Evolutionary conservation across 2,797 vertebrate species (phyloP).

Genomic region (Coreius guichenoti): DNA sequence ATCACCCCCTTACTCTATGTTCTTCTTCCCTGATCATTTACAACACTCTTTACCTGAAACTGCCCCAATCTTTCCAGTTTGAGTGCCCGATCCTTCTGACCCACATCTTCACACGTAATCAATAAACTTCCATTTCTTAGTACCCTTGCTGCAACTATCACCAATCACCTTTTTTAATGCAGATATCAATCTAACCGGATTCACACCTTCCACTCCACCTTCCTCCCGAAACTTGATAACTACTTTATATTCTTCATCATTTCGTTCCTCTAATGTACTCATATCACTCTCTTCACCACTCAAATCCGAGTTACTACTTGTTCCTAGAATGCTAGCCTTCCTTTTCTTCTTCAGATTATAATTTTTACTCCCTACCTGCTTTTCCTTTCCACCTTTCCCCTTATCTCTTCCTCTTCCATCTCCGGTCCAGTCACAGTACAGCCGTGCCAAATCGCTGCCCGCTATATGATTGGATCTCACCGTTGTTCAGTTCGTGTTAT

Average conservation of each 20-base stretch:
- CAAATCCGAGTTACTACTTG: no score
- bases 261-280: no score
- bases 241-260: no score
- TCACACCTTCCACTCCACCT: background rate
- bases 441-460: no score
- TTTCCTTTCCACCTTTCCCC: background rate
- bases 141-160: background rate
- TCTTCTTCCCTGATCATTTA: background rate
- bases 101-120: background rate
- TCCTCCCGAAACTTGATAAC: background rate
- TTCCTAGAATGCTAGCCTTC: background rate
- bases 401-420: background rate
- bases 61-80: background rate
- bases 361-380: background rate
- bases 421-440: background rate
- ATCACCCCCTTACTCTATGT: background rate
- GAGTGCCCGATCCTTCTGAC: no score
- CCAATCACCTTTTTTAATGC: no score
- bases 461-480: no score
- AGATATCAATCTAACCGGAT: no score
- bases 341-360: background rate
- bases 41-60: background rate
- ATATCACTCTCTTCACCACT: no score
- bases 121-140: background rate
- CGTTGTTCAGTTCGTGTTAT: no score